These are phyloP conservation scores for Caradrina clavipalpis DNA, from an alignment of 2,888 invertebrate genomes.

Conservation along the genomic window DNA sequence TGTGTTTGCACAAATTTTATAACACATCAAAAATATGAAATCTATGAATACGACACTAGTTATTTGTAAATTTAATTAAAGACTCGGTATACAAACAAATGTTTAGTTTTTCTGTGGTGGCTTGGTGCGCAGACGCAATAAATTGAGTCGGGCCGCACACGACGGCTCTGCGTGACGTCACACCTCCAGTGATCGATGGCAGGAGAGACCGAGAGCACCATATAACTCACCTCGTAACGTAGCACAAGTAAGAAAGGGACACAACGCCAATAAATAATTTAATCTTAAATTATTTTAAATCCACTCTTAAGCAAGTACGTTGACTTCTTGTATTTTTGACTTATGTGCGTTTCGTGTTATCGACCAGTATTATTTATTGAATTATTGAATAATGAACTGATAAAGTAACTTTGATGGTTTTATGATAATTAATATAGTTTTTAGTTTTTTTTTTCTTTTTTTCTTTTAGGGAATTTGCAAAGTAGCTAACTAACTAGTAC, in stretches of 20 bases:
- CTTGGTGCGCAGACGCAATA: conserved; percentile 89
- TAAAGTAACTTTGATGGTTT: conserved; percentile 64
- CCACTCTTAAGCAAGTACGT: conserved; percentile 86
- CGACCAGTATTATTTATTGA: conserved; percentile 74
- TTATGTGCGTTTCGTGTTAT: conserved; percentile 80
- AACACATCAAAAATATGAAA: conserved; percentile 1
- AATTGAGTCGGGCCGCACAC: conserved; percentile 90
- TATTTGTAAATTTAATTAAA: conserved; percentile 69
- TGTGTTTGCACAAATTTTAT: conserved; percentile 8
- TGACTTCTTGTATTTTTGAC: conserved; percentile 89
- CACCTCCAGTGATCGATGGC: conserved; percentile 90
- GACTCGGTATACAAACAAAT: conserved; percentile 68
- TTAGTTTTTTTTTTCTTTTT: neutral
- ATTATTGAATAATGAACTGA: conserved; percentile 75
- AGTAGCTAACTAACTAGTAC: neutral
- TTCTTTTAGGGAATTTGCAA: conserved; percentile 3
- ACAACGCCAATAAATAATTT: conserved; percentile 84
- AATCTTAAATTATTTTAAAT: conserved; percentile 88
- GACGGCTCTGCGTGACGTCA: conserved; percentile 91
- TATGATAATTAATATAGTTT: conserved; percentile 42
- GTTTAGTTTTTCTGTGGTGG: conserved; percentile 80
- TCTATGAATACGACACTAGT: conserved; percentile 32
- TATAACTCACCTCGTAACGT: conserved; percentile 67
- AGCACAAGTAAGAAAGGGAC: conserved; percentile 76
- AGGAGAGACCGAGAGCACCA: conserved; percentile 80